phyloP scores from a whole-genome alignment of 92 coral and sea anemone genomes.

The Epizoanthus fatuus region DNA sequence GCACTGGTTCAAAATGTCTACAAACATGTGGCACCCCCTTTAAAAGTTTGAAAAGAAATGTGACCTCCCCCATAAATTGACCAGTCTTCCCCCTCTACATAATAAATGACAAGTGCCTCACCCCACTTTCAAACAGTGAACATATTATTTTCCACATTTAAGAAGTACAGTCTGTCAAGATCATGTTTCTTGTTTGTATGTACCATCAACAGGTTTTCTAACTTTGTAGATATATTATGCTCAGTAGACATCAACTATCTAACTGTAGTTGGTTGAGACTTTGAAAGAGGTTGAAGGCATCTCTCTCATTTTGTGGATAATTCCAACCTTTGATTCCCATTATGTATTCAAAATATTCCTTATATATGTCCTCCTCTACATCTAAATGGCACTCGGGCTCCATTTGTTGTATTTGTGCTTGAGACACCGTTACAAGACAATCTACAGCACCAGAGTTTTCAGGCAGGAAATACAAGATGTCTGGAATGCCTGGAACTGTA shows the following conservation, averaged over 20 bases:
- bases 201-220: constrained; percentile 14
- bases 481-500: constrained; percentile 81
- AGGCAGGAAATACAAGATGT: constrained; percentile 70
- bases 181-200: constrained; percentile 22
- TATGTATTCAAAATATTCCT: constrained; percentile 76
- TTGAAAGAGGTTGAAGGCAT: constrained; percentile 73
- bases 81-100: constrained; percentile 33
- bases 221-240: constrained; percentile 30
- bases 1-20: constrained; percentile 27
- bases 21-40: constrained; percentile 31
- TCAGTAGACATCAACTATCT: constrained; percentile 43
- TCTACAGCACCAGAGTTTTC: constrained; percentile 69
- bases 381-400: constrained; percentile 67
- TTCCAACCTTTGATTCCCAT: constrained; percentile 71
- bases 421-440: constrained; percentile 56
- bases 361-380: constrained; percentile 66
- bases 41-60: constrained; percentile 35
- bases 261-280: constrained; percentile 67
- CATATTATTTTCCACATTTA: constrained; percentile 15
- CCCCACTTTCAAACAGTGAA: constrained; percentile 30
- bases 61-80: constrained; percentile 36
- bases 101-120: constrained; percentile 28
- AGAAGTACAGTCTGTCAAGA: constrained; percentile 31
- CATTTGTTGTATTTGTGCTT: constrained; percentile 56
- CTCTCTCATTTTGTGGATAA: constrained; percentile 70